These are phyloP conservation scores for Corythornis vintsioides DNA, from an alignment of 2,113 vertebrate species.

Conservation along the genomic window DNA sequence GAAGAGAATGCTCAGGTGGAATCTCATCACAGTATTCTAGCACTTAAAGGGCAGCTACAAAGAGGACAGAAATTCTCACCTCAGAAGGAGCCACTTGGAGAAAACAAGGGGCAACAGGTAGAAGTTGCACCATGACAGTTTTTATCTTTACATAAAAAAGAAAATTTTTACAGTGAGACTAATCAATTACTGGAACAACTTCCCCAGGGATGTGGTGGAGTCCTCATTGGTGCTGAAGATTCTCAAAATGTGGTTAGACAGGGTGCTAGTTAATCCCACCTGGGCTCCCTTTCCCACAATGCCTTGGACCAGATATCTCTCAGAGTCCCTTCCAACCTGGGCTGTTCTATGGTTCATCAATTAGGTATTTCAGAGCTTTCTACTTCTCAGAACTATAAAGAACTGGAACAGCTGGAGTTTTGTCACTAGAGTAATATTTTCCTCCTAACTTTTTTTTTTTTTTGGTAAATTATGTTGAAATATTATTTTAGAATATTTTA, in stretches of 20 bases:
- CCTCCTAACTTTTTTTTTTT: background rate
- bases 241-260: background rate
- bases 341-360: background rate
- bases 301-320: background rate
- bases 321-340: background rate
- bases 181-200: background rate
- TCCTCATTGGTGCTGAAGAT: background rate
- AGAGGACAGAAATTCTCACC: background rate
- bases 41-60: background rate
- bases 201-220: background rate
- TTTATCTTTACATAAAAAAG: background rate
- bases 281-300: background rate
- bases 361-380: background rate
- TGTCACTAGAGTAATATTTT: background rate
- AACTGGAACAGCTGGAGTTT: background rate
- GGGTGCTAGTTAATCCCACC: background rate
- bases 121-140: background rate
- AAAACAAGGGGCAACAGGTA: background rate
- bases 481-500: too few species aligned
- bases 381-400: background rate
- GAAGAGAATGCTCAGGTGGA: too few species aligned
- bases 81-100: background rate
- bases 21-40: background rate
- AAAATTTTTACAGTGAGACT: background rate
- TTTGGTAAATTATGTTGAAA: background rate